Base-by-base conservation (phyloP, 2,888 invertebrate genomes). In the Scaeva pyrastri region DNA sequence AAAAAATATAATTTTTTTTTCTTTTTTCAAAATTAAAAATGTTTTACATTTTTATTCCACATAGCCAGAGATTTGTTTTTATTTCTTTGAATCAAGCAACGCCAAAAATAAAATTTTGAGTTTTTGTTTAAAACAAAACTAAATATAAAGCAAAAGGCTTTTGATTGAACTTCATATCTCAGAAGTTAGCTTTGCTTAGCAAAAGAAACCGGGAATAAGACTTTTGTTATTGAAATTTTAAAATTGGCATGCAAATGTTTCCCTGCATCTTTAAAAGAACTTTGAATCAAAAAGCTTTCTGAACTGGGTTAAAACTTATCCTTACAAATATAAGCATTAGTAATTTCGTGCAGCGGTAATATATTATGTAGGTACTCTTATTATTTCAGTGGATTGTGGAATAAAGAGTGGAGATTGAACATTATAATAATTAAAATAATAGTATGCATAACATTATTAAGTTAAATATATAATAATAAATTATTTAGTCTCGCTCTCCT, bases 401-500 rank as follows among this genome's bases (percentile, higher is more conserved):
- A 31, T 23, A 56, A 39, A 26, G 11, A 21, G 52, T 74, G 48
- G 41, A 79, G 74, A 74, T 84, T 64, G 45, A 70, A 56, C 45
- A 19, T 43, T 68, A 43, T 68, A 70, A 68, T 66, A 64, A 70
- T 68, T 52, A 52, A 84, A 73, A 52, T 60, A 73, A 72, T 50
- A 68, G 21, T 60, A 76, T 39, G 58, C 41, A 76, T 16, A 56
- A 50, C 19, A 41, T 56, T 72, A 31, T 58, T 58, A 68, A 68
- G 41, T 60, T 64, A 62, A 62, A 78, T 55, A 16, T 55, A 64
- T 48, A 48, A 39, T 64, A 79, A 82, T 77, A 73, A 66, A 66
- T 77, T 74, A 86, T 78, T 82, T 78, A 78, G 77, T 74, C 77
- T 86, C 82, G 86, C 82, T 86, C 77, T 86, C 86, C 62, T 74